A percentile compares a stretch with the other conserved stretches of the same genome.
Conservation (phyloP, 1,140 invertebrate genomes). For the Thaumetopoea pityocampa region DNA sequence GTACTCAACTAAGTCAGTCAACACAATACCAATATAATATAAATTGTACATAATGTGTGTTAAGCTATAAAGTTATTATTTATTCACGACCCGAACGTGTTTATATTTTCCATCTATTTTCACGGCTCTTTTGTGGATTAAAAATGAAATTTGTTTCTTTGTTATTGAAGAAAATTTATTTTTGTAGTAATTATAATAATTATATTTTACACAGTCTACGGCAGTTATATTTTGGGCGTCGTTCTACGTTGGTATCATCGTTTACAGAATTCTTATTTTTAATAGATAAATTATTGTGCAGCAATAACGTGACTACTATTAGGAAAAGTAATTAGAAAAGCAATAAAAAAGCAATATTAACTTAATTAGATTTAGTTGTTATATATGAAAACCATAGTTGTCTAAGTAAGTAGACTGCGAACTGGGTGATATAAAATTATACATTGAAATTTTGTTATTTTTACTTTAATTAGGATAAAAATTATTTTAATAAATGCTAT, state of each 20-base stretch:
- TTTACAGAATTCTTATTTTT: constrained; percentile 10
- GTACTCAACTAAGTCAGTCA: no score
- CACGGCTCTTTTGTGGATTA: no score
- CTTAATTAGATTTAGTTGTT: constrained; percentile 28
- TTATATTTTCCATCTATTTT: no score
- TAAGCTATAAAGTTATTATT: no score
- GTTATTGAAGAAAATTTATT: no score
- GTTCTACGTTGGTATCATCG: constrained; percentile 2
- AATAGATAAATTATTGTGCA: constrained; percentile 19
- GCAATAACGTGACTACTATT: constrained; percentile 19
- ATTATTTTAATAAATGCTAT: constrained; percentile 9
- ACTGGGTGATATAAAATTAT: constrained; percentile 22
- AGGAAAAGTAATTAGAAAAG: constrained; percentile 33
- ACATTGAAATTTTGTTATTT: constrained; percentile 14
- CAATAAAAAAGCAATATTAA: constrained; percentile 22
- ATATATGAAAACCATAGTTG: constrained; percentile 15
- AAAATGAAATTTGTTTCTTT: no score
- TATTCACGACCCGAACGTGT: no score
- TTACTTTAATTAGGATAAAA: constrained; percentile 19
- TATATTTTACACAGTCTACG: no score
- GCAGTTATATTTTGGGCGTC: neutral
- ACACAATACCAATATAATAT: no score
- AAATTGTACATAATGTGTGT: no score
- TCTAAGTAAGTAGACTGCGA: constrained; percentile 32
- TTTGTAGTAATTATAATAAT: no score